A percentile compares a stretch with the other conserved stretches of the same genome.
Conservation (phyloP, 2,888 invertebrate genomes). For the Terebella lapidaria region DNA sequence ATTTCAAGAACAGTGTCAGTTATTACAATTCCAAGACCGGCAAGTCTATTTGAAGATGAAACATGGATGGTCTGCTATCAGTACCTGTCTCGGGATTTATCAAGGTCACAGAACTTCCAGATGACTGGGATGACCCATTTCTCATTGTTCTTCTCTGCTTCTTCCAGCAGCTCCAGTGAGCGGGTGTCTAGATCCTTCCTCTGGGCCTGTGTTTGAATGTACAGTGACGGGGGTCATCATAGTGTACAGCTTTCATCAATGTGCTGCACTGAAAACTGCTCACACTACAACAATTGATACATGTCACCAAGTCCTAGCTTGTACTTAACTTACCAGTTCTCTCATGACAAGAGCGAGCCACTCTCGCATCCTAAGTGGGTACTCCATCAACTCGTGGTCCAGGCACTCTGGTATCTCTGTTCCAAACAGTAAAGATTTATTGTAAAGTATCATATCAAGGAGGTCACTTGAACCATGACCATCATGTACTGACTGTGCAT, state of each 20-base stretch:
- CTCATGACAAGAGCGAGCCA: constrained; percentile 98
- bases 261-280: no score
- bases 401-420: constrained; percentile 58
- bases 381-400: constrained; percentile 84
- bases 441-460: background rate
- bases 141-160: constrained; percentile 10
- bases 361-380: constrained; percentile 93
- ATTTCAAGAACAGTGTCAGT: no score
- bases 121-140: constrained; percentile 63
- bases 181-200: constrained; percentile 8
- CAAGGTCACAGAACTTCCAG: constrained; percentile 95
- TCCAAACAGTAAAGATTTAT: background rate
- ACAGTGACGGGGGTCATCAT: no score
- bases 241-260: no score
- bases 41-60: background rate
- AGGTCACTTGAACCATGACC: constrained; percentile 29
- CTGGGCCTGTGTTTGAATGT: constrained; percentile 10
- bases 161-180: constrained; percentile 11
- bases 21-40: no score
- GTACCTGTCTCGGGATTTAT: constrained; percentile 49
- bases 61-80: no score
- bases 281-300: no score
- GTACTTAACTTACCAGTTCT: constrained; percentile 69
- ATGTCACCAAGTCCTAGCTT: background rate
- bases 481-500: background rate